A percentile compares a stretch with the other conserved stretches of the same genome.
Conservation (phyloP, 2,113 vertebrate genomes). For the Balaeniceps rex region DNA sequence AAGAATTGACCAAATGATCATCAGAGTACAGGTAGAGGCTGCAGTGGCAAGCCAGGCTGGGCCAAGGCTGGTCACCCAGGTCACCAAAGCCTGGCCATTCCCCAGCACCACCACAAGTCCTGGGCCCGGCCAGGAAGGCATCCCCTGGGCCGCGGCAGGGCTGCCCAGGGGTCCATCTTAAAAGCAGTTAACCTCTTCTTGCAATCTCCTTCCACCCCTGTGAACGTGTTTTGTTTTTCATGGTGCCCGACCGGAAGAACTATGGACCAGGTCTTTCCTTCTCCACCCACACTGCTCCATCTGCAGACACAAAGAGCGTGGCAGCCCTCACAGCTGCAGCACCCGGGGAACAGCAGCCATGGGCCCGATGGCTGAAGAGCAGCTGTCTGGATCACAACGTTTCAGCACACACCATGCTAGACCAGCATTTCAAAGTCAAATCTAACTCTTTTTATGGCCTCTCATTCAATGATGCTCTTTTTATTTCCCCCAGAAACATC, state of each 20-base stretch:
- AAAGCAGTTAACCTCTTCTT: neutral
- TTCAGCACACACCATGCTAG: neutral
- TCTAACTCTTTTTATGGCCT: neutral
- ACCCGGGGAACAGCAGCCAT: accelerated
- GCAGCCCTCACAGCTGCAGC: neutral
- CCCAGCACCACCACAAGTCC: accelerated
- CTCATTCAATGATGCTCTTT: neutral
- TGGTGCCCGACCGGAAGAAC: neutral
- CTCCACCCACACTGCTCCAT: neutral
- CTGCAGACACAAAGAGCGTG: accelerated
- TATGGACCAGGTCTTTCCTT: neutral
- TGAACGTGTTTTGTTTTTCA: neutral
- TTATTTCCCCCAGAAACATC: neutral
- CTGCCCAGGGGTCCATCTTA: neutral
- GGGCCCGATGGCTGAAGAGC: neutral
- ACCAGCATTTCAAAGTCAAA: neutral
- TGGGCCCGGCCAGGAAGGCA: accelerated
- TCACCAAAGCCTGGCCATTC: neutral
- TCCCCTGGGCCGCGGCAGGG: accelerated
- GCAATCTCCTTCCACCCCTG: neutral
- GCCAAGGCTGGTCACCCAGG: neutral
- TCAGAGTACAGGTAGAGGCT: neutral
- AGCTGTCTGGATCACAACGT: neutral
- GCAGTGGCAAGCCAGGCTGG: accelerated
- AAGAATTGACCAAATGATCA: neutral